Evolutionary conservation across 2,113 vertebrate species (phyloP).

Genomic region (Zonotrichia leucophrys): DNA sequence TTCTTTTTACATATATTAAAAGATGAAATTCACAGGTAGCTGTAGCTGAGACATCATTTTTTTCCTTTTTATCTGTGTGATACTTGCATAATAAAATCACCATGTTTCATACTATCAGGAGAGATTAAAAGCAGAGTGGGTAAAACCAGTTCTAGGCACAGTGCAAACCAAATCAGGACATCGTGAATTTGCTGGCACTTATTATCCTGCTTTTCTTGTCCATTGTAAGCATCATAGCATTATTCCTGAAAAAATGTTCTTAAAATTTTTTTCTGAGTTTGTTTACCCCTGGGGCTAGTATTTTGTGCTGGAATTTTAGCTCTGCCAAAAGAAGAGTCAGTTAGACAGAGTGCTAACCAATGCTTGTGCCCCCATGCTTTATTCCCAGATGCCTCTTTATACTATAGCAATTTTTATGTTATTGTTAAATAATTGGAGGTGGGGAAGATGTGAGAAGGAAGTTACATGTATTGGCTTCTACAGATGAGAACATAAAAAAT

Average conservation of each 20-base stretch:
- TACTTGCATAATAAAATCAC: neutral
- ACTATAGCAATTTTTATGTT: neutral
- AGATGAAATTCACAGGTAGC: neutral
- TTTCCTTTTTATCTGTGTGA: conserved; percentile 23
- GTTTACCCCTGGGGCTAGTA: conserved; percentile 61
- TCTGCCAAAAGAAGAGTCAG: conserved; percentile 43
- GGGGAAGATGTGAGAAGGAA: neutral
- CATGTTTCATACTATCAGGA: conserved; percentile 14
- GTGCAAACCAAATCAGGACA: conserved; percentile 37
- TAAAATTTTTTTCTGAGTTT: conserved; percentile 45
- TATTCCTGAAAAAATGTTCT: conserved; percentile 55
- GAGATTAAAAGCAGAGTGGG: neutral
- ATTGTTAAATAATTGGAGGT: conserved; percentile 27
- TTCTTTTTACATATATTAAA: neutral
- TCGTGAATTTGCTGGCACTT: neutral
- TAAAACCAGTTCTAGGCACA: conserved; percentile 13
- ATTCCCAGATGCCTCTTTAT: conserved; percentile 35
- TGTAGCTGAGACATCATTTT: neutral
- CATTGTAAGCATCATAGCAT: neutral
- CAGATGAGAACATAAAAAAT: neutral
- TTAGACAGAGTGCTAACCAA: conserved; percentile 34
- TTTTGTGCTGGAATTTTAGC: conserved; percentile 50
- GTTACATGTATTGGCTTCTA: neutral
- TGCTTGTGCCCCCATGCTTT: neutral
- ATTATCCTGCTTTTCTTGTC: conserved; percentile 24